These are phyloP conservation scores for Gymnorhina tibicen DNA, from an alignment of 2,113 vertebrate species.

Conservation along the genomic window DNA sequence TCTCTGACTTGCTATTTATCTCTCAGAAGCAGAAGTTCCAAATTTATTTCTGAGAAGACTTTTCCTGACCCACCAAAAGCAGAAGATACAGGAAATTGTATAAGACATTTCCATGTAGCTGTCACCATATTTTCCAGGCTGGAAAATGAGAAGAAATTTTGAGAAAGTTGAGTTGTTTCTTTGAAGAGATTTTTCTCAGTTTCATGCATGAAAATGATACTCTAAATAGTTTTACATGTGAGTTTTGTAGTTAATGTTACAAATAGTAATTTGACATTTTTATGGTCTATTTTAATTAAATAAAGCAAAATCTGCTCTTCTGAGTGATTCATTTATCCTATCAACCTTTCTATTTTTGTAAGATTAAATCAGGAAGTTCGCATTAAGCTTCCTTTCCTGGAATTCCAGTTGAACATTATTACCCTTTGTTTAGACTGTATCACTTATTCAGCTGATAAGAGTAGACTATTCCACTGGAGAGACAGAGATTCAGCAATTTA, in stretches of 20 bases:
- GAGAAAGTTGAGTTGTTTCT: neutral
- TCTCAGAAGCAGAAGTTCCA: constrained; percentile 23
- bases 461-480: neutral
- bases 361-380: constrained; percentile 57
- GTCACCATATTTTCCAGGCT: neutral
- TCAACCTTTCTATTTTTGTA: constrained; percentile 59
- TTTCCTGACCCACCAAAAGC: neutral
- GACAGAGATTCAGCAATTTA: neutral
- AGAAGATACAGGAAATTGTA: neutral
- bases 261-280: constrained; percentile 27
- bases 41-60: constrained; percentile 5
- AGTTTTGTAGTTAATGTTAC: neutral
- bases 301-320: constrained; percentile 27
- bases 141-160: neutral
- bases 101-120: neutral
- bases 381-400: constrained; percentile 61
- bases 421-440: constrained; percentile 58
- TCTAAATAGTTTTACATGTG: neutral
- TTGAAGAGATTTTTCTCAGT: neutral
- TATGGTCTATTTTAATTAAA: constrained; percentile 36
- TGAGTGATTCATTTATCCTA: constrained; percentile 55
- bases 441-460: constrained; percentile 46
- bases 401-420: constrained; percentile 55
- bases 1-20: neutral
- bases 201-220: neutral